Evolutionary conservation across 2,113 vertebrate species (phyloP), one percentile per base, ranked within the genome.

Genomic region (Caracal caracal): DNA sequence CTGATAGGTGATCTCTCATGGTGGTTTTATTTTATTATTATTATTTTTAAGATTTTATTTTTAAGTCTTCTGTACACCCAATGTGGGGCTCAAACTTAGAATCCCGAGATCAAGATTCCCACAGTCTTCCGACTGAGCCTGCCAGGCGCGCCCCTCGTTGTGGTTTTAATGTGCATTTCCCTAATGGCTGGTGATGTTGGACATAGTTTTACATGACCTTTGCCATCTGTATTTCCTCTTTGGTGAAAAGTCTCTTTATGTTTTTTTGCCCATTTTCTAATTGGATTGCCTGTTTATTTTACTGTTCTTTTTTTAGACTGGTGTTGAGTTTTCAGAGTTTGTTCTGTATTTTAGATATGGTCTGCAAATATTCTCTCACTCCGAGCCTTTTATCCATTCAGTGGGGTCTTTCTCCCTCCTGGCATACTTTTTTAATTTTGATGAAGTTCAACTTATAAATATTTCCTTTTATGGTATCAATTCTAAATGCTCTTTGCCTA

Each of bases 231-330:
- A 3, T 70, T 40, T 94, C 9, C 65, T 56, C 51, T 75, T 90
- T 49, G 49, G 33, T 79, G 51, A 93, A 83, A 59, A 56, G 19
- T 82, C 4, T 93, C 59, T 61, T 68, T 16, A 10, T 80, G 35
- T 70, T n/a, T 94, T 93, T 93, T 92, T 94, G 56, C 47, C 51
- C 40, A 13, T 88, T 95, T 90, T 93, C 70, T 85, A 81, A 75
- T 49, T 75, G 47, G 63, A 92, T 89, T 37, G 20, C 82, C 81
- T 90, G 26, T 56, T 87, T 86, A 10, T 73, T 81, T 82, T 79
- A 35, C 37, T 90, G 16, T 17, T 78, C 15, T 3, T 10, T 47
- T 17, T 82, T 26, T 79, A 40, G 35, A 17, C 1, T 16, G 2
- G 71, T 75, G 26, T 81, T 90, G 71, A 59, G 20, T 66, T 85